Evolutionary conservation across 2,113 vertebrate genomes (phyloP).

Genomic region (Galeopterus variegatus): DNA sequence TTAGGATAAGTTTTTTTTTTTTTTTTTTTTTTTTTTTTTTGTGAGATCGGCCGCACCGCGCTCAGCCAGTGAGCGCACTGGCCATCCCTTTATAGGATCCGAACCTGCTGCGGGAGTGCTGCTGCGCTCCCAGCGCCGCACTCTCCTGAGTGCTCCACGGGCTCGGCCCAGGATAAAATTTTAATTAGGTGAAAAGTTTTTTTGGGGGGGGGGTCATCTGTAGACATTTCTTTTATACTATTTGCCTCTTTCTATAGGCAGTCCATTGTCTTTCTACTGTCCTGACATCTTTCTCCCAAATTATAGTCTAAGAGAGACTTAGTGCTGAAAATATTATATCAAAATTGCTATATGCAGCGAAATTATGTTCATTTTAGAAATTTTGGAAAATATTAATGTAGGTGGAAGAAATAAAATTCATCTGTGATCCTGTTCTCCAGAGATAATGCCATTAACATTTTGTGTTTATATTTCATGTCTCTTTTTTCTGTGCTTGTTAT

Average conservation of each 20-base stretch:
- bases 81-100: too few relatives aligned
- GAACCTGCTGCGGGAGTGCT: too few relatives aligned
- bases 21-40: too few relatives aligned
- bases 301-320: background rate
- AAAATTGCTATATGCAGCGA: background rate
- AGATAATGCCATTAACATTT: background rate
- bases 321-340: background rate
- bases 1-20: too few relatives aligned
- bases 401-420: conserved; percentile 10
- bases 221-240: background rate
- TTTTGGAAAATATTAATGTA: background rate
- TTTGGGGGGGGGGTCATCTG: background rate
- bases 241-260: background rate
- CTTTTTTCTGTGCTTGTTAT: background rate
- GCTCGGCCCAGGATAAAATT: conserved; percentile 30
- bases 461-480: background rate
- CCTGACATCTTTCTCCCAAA: background rate
- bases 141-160: too few relatives aligned
- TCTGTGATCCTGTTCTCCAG: background rate
- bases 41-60: too few relatives aligned
- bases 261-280: background rate
- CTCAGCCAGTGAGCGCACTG: too few relatives aligned
- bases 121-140: too few relatives aligned
- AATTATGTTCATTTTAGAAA: conserved; percentile 35
- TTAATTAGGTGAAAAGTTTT: conserved; percentile 46